Percentiles rank a stretch among this genome's conserved stretches.
Evolutionary conservation across 2,797 vertebrate species (phyloP).

Genomic region (Smutsia temminckii): DNA sequence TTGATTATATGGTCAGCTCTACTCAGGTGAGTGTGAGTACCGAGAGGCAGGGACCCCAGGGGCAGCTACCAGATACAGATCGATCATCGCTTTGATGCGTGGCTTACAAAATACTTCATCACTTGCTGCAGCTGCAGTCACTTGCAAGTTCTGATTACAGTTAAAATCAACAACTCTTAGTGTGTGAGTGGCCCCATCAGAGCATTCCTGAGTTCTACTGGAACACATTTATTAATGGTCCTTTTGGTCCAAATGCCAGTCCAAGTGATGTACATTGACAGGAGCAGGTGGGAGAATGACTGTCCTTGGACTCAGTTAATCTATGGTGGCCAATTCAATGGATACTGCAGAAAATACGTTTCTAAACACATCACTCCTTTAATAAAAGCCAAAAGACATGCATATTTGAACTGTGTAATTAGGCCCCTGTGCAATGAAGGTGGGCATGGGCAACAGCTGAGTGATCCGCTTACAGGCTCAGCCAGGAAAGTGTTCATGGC

Average conservation of each 20-base stretch:
- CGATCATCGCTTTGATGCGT: not conserved
- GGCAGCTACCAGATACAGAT: too few relatives aligned
- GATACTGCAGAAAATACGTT: not conserved
- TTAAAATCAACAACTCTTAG: not conserved
- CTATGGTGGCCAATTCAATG: not conserved
- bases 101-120: not conserved
- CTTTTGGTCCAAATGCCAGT: too few relatives aligned
- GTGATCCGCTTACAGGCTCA: rapidly evolving
- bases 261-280: rapidly evolving
- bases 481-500: rapidly evolving
- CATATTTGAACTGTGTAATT: rapidly evolving
- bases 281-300: rapidly evolving
- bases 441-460: rapidly evolving
- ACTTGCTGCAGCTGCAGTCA: rapidly evolving
- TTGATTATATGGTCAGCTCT: not conserved
- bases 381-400: not conserved
- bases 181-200: too few relatives aligned
- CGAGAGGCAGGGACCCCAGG: too few relatives aligned
- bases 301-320: not conserved
- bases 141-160: not conserved
- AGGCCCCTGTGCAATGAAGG: not conserved
- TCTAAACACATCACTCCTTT: not conserved
- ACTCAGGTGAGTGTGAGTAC: not conserved
- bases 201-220: not conserved
- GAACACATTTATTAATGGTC: not conserved